A percentile compares a stretch with the other conserved stretches of the same genome.
Evolutionary conservation across 2,888 invertebrate species (phyloP).

Genomic region (Caenorhabditis sp.): DNA sequence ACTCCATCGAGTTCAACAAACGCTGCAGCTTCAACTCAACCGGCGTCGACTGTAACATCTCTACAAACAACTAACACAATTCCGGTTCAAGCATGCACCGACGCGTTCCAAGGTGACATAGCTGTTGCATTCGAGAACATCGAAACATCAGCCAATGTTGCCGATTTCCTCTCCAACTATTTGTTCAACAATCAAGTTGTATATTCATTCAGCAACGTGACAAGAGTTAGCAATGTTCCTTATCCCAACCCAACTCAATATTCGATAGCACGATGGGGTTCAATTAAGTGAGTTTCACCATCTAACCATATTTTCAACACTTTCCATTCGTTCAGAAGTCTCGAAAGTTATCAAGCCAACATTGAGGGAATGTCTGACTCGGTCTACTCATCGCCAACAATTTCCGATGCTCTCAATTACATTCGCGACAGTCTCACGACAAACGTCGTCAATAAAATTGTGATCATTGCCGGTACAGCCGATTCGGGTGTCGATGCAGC

Average conservation of each 20-base stretch:
- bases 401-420: conserved; percentile 17
- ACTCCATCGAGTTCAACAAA: not conserved
- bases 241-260: conserved; percentile 7
- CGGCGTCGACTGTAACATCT: not conserved
- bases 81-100: conserved; percentile 4
- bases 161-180: conserved; percentile 7
- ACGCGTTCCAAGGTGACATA: conserved; percentile 19
- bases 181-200: conserved; percentile 11
- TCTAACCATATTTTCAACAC: not conserved
- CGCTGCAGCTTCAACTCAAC: not conserved
- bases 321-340: conserved; percentile 4
- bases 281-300: conserved; percentile 5
- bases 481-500: conserved; percentile 1
- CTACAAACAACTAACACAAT: not conserved
- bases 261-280: not conserved
- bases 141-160: not conserved
- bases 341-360: conserved; percentile 8
- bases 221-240: conserved; percentile 18
- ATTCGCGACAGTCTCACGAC: no score
- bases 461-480: conserved; percentile 16
- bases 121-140: conserved; percentile 15
- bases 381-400: not conserved
- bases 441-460: not conserved
- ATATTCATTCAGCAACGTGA: conserved; percentile 12
- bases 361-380: not conserved